Base-by-base conservation (phyloP, 35 echinoderm and acorn worm genomes). In the Antedon bifida region DNA sequence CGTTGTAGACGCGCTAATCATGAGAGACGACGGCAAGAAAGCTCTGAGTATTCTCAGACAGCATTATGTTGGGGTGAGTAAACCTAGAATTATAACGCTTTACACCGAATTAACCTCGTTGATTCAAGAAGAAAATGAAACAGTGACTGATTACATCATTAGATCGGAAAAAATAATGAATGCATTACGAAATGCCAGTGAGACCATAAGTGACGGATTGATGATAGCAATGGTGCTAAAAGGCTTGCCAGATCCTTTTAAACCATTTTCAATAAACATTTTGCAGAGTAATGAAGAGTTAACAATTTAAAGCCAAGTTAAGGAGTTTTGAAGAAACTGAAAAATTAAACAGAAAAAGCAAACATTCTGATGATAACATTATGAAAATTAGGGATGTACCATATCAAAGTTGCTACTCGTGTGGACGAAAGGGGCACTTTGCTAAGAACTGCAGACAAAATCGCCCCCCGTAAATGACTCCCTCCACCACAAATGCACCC, bases 191-290 rank as follows among this genome's bases (percentile, higher is more conserved):
- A 75, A 82, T 82, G 79, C 79, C 51, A 55, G 34, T 1, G 86
- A 88, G 35, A 82, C 33, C 0, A 36, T 88, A 12, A 82, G 79
- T 36, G 79, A 88, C 28, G 36, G 86, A 44, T 34, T 75, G 23
- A 75, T 88, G 28, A 82, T 88, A 39, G 87, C 87, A 0, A 88
- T 88, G 87, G 74, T 78, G 1, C 32, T 88, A 39, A 83, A 88
- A 51, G 86, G 86, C 35, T 78, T 88, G 36, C 80, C 86, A 16
- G 14, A 35, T 31, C 26, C 30, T 29, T 88, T 76, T 30, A 88
- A 82, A 78, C 74, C 74, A 34, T 83, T 88, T 77, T 7, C 74
- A 19, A 38, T 88, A 7, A 77, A 83, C 42, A 78, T 88, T 73
- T 77, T 81, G 7, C 86, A 79, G 35, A 79, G 39, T 75, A 75